Evolutionary conservation across 2,113 vertebrate genomes (phyloP).

Genomic region (Ophthalmolycus amberensis): DNA sequence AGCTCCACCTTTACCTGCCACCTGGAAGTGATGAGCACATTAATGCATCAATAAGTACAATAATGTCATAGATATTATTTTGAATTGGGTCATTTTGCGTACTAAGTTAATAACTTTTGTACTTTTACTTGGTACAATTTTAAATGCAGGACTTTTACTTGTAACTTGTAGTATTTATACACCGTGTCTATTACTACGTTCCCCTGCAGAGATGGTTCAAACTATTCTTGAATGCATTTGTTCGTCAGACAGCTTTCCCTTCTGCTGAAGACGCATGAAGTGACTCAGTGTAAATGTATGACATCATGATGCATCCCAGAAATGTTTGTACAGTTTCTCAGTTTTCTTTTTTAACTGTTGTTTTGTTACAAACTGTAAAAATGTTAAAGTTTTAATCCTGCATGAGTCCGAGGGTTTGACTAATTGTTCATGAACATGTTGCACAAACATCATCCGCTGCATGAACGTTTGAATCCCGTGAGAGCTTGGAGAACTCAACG

Average conservation of each 20-base stretch:
- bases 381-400: neutral
- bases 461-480: no score
- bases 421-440: neutral
- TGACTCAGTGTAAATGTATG: neutral
- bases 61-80: no score
- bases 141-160: neutral
- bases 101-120: no score
- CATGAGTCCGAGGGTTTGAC: neutral
- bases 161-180: neutral
- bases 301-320: neutral
- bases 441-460: neutral
- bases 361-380: constrained; percentile 11
- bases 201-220: neutral
- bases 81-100: no score
- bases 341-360: neutral
- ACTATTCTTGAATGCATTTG: neutral
- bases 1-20: no score
- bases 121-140: neutral
- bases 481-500: neutral
- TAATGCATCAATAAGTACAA: no score
- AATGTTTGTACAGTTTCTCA: neutral
- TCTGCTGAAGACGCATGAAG: neutral
- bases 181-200: neutral
- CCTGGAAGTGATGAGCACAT: no score
- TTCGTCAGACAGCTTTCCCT: neutral